Evolutionary conservation across 1,140 invertebrate species (phyloP), one percentile per base, ranked within the genome.

Genomic region (Globodera ellingtonae): DNA sequence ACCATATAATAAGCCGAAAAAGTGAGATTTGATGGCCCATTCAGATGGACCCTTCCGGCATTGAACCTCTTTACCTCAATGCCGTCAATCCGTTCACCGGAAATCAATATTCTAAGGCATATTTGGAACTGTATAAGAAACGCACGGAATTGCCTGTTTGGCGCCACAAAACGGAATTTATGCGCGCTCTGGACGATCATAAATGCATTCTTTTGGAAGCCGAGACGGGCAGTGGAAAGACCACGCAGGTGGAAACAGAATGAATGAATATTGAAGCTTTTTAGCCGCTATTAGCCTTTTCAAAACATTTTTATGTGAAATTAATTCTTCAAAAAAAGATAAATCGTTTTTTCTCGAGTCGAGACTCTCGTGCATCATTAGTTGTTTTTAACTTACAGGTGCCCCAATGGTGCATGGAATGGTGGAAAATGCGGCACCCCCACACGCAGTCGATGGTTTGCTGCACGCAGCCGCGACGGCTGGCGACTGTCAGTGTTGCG

Each of bases 401-500:
- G 82, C 92, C 92, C 21, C 92, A 93, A 89, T 94, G 95, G 95
- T 97, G 95, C 90, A 93, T 97, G 0, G 95, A 98, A 84, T 97
- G 93, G 91, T 93, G 95, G 0, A 81, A 89, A 56, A 78, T 0
- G 4, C 21, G 77, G 18, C 1, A 21, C 75, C 44, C 65, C 59
- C 47, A 71, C 78, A 35, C 46, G 4, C 10, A 65, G 10, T 47
- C 21, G 6, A 83, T 91, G 81, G 90, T 99, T 88, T 96, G 93
- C 0, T 92, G 98, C 4, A 99, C 97, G 0, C 96, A 99, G 90
- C 97, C 97, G 0, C 91, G 97, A 71, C 91, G 97, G 90, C 95
- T 99, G 0, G 97, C 97, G 21, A 96, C 97, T 0, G 95, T 98
- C 78, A 94, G 95, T 4, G 98, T 99, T 95, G 94, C 96, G 0